Evolutionary conservation across 2,888 invertebrate species (phyloP).

Genomic region (Apeira syringaria): DNA sequence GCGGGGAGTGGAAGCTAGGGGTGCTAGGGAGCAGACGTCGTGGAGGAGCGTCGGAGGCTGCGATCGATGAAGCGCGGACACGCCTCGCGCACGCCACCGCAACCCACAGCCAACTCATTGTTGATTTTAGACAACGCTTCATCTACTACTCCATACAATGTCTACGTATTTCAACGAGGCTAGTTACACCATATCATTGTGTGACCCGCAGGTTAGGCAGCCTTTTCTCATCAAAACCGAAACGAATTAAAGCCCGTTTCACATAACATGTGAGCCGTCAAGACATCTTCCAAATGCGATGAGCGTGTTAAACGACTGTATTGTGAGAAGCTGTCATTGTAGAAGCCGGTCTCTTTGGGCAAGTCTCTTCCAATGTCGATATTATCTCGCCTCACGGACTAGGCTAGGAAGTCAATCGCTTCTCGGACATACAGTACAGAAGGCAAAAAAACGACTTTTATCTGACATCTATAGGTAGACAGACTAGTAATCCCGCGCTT

Average conservation of each 20-base stretch:
- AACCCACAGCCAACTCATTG: slow-evolving; percentile 63
- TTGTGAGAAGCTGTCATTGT: slow-evolving; percentile 73
- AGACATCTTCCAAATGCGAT: slow-evolving; percentile 68
- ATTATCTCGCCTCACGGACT: slow-evolving; percentile 59
- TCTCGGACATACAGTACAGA: slow-evolving; percentile 38
- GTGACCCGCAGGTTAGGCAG: slow-evolving; percentile 21
- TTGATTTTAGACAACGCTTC: slow-evolving; percentile 52
- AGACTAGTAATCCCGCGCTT: neutral
- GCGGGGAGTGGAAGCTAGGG: slow-evolving; percentile 34
- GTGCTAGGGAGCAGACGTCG: slow-evolving; percentile 69
- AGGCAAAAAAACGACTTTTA: slow-evolving; percentile 47
- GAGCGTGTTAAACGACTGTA: slow-evolving; percentile 80
- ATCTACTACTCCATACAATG: slow-evolving; percentile 32
- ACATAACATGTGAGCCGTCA: slow-evolving; percentile 65
- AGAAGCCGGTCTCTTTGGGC: slow-evolving; percentile 65
- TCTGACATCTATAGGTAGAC: slow-evolving; percentile 51
- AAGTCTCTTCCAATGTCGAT: slow-evolving; percentile 50
- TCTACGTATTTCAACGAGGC: slow-evolving; percentile 10
- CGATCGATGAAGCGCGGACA: slow-evolving; percentile 83
- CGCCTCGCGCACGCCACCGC: slow-evolving; percentile 76
- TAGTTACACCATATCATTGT: slow-evolving; percentile 7
- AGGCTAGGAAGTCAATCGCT: slow-evolving; percentile 60
- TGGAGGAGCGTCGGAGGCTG: slow-evolving; percentile 80
- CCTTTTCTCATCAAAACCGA: slow-evolving; percentile 34
- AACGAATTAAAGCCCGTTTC: slow-evolving; percentile 47